These are phyloP conservation scores for Tanytarsus gracilentus DNA, from an alignment of 2,888 invertebrate species.

Conservation along the genomic window DNA sequence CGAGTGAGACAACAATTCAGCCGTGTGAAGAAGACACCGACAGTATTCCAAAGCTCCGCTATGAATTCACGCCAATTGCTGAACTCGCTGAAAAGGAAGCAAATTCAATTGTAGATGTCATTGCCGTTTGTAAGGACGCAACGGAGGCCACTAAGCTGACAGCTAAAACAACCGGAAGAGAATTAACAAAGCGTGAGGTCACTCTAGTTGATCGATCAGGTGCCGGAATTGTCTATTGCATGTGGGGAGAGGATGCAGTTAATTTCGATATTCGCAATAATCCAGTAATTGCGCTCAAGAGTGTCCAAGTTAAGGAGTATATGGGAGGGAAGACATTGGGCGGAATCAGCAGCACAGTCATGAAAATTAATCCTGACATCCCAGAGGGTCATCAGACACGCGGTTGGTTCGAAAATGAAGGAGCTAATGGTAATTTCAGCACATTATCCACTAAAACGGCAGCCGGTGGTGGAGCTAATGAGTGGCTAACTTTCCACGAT, in stretches of 20 bases:
- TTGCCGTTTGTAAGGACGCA: constrained; percentile 73
- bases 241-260: constrained; percentile 88
- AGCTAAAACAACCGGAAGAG: constrained; percentile 64
- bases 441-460: constrained; percentile 56
- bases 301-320: constrained; percentile 77
- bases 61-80: constrained; percentile 66
- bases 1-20: constrained; percentile 57
- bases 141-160: constrained; percentile 64
- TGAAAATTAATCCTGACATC: constrained; percentile 82
- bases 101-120: constrained; percentile 68
- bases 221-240: constrained; percentile 63
- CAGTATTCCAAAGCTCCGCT: constrained; percentile 67
- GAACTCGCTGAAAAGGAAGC: constrained; percentile 58
- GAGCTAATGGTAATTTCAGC: constrained; percentile 51
- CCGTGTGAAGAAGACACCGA: constrained; percentile 50
- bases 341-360: constrained; percentile 49
- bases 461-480: constrained; percentile 43
- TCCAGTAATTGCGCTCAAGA: constrained; percentile 80
- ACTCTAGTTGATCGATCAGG: constrained; percentile 77
- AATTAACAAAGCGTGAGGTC: constrained; percentile 83
- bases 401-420: constrained; percentile 86
- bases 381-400: constrained; percentile 75
- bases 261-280: constrained; percentile 66
- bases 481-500: constrained; percentile 70
- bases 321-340: constrained; percentile 68